These are phyloP conservation scores for Podabrus alpinus DNA, from an alignment of 2,888 invertebrate species.

Conservation along the genomic window DNA sequence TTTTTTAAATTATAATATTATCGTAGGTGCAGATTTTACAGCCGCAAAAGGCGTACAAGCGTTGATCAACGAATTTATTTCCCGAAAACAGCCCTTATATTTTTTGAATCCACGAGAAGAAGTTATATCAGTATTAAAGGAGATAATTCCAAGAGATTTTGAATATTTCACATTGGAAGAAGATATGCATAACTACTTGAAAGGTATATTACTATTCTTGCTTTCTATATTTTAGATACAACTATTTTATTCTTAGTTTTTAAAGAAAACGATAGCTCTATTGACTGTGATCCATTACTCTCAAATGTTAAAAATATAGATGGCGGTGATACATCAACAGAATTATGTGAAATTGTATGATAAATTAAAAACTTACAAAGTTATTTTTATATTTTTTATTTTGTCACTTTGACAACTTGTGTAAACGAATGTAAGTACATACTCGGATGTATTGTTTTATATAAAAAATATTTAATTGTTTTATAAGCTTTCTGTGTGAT, in stretches of 20 bases:
- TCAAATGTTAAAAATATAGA: conserved; percentile 13
- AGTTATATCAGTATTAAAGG: conserved; percentile 70
- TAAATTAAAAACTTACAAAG: not conserved
- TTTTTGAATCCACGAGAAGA: conserved; percentile 69
- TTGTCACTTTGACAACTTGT: too few species aligned
- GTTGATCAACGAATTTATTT: conserved; percentile 71
- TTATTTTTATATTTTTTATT: not conserved
- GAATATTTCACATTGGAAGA: conserved; percentile 62
- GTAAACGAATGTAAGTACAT: too few species aligned
- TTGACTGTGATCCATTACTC: conserved; percentile 21
- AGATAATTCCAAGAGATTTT: conserved; percentile 68
- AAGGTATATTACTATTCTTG: conserved; percentile 52
- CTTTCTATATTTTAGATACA: not conserved
- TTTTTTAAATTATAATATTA: not conserved
- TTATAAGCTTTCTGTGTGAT: too few species aligned
- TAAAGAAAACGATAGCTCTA: conserved; percentile 10
- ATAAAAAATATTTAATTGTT: too few species aligned
- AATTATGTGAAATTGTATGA: conserved; percentile 22
- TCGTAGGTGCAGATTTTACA: conserved; percentile 79
- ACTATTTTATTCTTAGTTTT: conserved; percentile 18
- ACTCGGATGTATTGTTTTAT: too few species aligned
- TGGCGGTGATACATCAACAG: conserved; percentile 11
- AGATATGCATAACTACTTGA: conserved; percentile 64
- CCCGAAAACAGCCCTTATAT: conserved; percentile 73
- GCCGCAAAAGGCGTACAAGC: conserved; percentile 84